These are phyloP conservation scores for Catamblyrhynchus diadema DNA, from an alignment of 2,797 vertebrate species.

Conservation along the genomic window DNA sequence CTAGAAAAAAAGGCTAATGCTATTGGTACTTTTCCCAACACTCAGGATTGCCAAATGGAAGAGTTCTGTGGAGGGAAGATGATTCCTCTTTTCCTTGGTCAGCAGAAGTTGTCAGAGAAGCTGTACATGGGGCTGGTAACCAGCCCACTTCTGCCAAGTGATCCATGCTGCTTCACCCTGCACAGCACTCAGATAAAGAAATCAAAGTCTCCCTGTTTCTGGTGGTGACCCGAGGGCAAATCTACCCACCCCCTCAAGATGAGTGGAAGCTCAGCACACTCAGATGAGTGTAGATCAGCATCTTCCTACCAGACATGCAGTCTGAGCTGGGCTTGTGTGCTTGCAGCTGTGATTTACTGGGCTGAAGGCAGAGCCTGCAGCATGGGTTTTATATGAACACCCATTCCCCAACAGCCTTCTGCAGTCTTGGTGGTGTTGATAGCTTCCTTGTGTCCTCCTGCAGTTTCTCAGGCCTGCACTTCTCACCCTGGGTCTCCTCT, in stretches of 20 bases:
- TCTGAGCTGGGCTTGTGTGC: neutral
- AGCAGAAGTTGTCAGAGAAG: neutral
- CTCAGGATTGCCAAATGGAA: neutral
- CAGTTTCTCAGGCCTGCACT: neutral
- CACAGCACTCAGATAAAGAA: neutral
- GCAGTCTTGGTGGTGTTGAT: neutral
- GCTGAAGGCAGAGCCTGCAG: neutral
- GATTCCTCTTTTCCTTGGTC: neutral
- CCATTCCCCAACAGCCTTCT: neutral
- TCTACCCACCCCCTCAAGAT: neutral
- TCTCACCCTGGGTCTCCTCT: neutral
- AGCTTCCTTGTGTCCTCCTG: neutral
- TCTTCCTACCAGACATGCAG: neutral
- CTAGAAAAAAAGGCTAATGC: neutral
- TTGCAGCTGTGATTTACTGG: neutral
- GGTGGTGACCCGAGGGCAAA: neutral
- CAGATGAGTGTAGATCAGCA: neutral
- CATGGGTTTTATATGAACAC: neutral
- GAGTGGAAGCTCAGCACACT: neutral
- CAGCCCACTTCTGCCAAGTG: neutral
- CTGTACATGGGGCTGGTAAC: neutral
- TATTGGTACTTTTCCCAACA: neutral
- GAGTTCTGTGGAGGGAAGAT: neutral
- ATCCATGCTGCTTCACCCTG: neutral
- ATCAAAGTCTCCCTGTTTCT: neutral